Evolutionary conservation across 1,140 invertebrate genomes (phyloP).

Genomic region (Oppia nitens): DNA sequence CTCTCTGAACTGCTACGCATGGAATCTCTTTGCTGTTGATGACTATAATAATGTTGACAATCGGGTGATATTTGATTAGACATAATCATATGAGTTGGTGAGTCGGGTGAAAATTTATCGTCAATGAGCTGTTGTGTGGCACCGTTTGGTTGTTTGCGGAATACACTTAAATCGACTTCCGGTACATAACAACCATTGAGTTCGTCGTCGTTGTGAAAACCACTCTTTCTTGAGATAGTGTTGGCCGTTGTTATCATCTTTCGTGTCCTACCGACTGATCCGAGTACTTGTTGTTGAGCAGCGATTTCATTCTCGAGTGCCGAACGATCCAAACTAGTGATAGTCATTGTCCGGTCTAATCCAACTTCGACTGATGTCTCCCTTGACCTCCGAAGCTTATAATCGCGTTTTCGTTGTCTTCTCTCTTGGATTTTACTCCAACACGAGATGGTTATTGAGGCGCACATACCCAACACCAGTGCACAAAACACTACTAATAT

Average conservation of each 20-base stretch:
- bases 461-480: constrained; percentile 65
- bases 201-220: constrained; percentile 19
- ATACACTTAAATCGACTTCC: constrained; percentile 19
- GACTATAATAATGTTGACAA: constrained; percentile 8
- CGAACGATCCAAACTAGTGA: constrained; percentile 3
- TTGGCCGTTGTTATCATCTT: constrained; percentile 6
- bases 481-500: constrained; percentile 74
- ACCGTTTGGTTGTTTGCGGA: constrained; percentile 21
- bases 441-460: constrained; percentile 25
- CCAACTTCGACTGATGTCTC: constrained; percentile 21
- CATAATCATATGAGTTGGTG: not conserved
- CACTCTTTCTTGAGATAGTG: not conserved
- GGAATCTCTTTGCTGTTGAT: not conserved
- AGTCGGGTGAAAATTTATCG: constrained; percentile 14
- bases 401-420: constrained; percentile 22
- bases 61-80: not conserved
- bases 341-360: constrained; percentile 16
- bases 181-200: constrained; percentile 24
- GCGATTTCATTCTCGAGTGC: not conserved
- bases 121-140: constrained; percentile 2
- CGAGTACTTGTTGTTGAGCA: not conserved
- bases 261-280: not conserved
- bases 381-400: constrained; percentile 22
- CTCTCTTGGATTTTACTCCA: constrained; percentile 24
- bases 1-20: constrained; percentile 10